phyloP scores from a whole-genome alignment of 1,140 invertebrate genomes.

The Marisa cornuarietis region DNA sequence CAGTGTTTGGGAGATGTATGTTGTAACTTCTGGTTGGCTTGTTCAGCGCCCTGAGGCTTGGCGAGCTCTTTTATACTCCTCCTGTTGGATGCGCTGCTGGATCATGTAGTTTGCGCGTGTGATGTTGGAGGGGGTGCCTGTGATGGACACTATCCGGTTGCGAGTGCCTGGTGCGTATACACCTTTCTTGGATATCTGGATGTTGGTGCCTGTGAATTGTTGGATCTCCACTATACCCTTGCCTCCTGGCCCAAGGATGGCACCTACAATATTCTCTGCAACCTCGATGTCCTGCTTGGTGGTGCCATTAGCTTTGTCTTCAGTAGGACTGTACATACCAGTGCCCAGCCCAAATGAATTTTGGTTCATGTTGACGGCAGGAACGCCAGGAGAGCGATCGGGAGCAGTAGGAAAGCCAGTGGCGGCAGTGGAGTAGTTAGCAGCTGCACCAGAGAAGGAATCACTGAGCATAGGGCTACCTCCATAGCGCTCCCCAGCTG shows the following conservation, averaged over 20 bases:
- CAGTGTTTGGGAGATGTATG: neutral
- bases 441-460: conserved; percentile 50
- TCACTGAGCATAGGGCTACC: conserved; percentile 61
- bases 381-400: conserved; percentile 64
- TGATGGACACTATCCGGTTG: conserved; percentile 96
- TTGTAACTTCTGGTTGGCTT: neutral
- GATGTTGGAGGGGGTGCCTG: conserved; percentile 87
- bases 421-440: conserved; percentile 47
- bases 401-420: conserved; percentile 41
- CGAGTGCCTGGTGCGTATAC: conserved; percentile 95
- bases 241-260: conserved; percentile 94
- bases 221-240: conserved; percentile 96
- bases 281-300: conserved; percentile 91
- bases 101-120: conserved; percentile 92
- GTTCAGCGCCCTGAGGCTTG: conserved; percentile 58
- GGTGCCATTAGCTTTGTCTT: conserved; percentile 68
- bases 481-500: conserved; percentile 53
- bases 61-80: conserved; percentile 88
- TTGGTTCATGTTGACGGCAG: conserved; percentile 70
- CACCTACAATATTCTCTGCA: conserved; percentile 91
- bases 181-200: conserved; percentile 98
- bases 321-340: conserved; percentile 61
- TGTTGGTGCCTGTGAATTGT: conserved; percentile 93
- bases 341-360: conserved; percentile 84
- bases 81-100: conserved; percentile 93